These are phyloP conservation scores for Brachionus rubens DNA, from an alignment of 1,140 invertebrate species.

Conservation along the genomic window DNA sequence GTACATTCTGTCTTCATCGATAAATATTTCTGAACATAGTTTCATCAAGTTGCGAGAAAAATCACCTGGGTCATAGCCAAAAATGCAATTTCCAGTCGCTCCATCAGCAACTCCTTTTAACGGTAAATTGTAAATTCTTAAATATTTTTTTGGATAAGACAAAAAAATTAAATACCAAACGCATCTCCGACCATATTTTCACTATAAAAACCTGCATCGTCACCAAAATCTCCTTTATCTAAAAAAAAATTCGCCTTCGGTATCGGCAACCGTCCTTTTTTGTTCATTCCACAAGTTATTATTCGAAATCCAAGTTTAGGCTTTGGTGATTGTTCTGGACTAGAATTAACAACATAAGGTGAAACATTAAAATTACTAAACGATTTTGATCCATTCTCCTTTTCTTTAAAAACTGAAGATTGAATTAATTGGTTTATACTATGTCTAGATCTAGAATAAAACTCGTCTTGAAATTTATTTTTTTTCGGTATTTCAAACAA, in stretches of 20 bases:
- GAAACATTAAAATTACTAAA: background rate
- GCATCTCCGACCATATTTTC: conserved; percentile 81
- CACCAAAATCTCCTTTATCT: conserved; percentile 68
- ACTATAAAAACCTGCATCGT: conserved; percentile 91
- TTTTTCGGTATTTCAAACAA: conserved; percentile 17
- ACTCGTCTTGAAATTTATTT: conserved; percentile 1
- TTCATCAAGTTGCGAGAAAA: conserved; percentile 91
- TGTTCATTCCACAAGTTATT: conserved; percentile 34
- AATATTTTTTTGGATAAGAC: background rate
- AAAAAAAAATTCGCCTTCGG: conserved; percentile 34
- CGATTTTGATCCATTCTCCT: conserved; percentile 14
- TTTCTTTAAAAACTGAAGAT: background rate
- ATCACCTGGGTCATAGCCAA: conserved; percentile 91
- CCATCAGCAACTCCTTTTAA: conserved; percentile 87
- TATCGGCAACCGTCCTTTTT: conserved; percentile 36
- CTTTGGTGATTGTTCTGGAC: background rate
- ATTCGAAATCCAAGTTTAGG: background rate
- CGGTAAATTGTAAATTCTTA: too few relatives aligned
- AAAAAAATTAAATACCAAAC: conserved; percentile 69
- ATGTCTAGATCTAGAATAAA: conserved; percentile 24
- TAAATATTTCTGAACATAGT: conserved; percentile 80
- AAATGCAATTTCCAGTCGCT: conserved; percentile 91
- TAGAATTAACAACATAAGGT: conserved; percentile 13
- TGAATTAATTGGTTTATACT: background rate
- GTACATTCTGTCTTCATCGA: conserved; percentile 76